These are phyloP conservation scores for Enteromius afrohamiltoni DNA, from an alignment of 2,797 vertebrate genomes.

Conservation along the genomic window DNA sequence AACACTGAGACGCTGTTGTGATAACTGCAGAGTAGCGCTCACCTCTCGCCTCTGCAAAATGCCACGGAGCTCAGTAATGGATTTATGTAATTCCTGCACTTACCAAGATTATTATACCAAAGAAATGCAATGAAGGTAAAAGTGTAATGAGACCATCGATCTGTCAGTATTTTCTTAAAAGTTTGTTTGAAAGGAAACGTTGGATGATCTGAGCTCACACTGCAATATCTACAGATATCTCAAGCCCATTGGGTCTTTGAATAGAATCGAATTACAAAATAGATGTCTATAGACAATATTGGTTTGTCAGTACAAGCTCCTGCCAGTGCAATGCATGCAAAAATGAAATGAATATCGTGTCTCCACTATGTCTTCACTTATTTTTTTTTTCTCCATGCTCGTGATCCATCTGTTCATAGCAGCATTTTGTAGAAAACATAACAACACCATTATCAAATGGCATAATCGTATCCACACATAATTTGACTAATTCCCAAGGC, in stretches of 20 bases:
- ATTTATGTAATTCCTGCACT: constrained; percentile 85
- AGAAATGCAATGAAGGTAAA: constrained; percentile 71
- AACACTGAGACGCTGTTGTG: constrained; percentile 80
- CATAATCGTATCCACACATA: constrained; percentile 31
- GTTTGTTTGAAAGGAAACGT: constrained; percentile 58
- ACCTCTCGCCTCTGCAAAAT: constrained; percentile 83
- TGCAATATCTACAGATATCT: constrained; percentile 20
- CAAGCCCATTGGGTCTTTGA: neutral
- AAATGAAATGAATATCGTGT: constrained; percentile 4
- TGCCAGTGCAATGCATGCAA: neutral
- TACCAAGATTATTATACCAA: constrained; percentile 78
- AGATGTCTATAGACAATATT: neutral
- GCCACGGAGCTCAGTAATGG: constrained; percentile 82
- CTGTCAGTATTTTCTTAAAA: constrained; percentile 63
- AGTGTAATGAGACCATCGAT: constrained; percentile 71
- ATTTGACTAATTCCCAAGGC: constrained; percentile 33
- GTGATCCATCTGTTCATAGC: constrained; percentile 36
- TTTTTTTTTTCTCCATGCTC: neutral
- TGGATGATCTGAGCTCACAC: constrained; percentile 44
- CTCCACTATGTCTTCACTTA: neutral
- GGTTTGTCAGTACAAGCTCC: neutral
- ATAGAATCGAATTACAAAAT: neutral
- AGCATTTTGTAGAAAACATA: constrained; percentile 15
- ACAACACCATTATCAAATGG: constrained; percentile 14
- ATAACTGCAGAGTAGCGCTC: constrained; percentile 79